Base-by-base conservation (phyloP, 2,888 invertebrate species). In the Lycia hirtaria region DNA sequence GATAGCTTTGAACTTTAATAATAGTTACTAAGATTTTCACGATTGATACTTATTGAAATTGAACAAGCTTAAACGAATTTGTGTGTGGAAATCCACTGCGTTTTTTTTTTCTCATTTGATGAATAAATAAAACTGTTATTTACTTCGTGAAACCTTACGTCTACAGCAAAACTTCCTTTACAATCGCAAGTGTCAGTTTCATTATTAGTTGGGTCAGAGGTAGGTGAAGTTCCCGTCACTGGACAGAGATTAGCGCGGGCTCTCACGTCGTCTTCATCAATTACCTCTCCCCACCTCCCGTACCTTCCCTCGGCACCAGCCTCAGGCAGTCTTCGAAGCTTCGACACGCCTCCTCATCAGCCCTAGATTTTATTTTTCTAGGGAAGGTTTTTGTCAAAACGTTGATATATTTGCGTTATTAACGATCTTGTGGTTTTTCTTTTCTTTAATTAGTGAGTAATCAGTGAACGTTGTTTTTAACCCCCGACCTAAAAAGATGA, bases 241-340 rank as follows among this genome's bases (percentile, higher is more conserved):
- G 72, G 72, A 68, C 65, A 65, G 71, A 82, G 81, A 83, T 84
- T 84, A 85, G 75, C 68, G 67, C 71, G 72, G 71, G 73, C 73
- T 77, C 78, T 78, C 83, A 77, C 80, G 82, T 80, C 75, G 80
- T 78, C 77, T 85, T 82, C 87, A 87, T 87, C 86, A 87, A 87
- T 87, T 87, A 87, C 80, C 76, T 74, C 69, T 14, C 47, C 41
- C 40, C 33, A 24, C 26, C 35, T 35, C 41, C 20, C 52, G 14
- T 30, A 26, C 45, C 28, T 28, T n/a, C n/a, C 30, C n/a, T 10
- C 35, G 12, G 10, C 43, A 37, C 19, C 14, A 28, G 47, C 33
- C 41, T 32, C 41, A 40, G 41, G 35, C 48, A 48, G 68, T 54
- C 67, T 71, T 68, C 65, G n/a, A n/a, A n/a, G n/a, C n/a, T 64